A percentile compares a stretch with the other conserved stretches of the same genome.
Conservation (phyloP, 2,113 vertebrate species). For the Charadrius vociferus region DNA sequence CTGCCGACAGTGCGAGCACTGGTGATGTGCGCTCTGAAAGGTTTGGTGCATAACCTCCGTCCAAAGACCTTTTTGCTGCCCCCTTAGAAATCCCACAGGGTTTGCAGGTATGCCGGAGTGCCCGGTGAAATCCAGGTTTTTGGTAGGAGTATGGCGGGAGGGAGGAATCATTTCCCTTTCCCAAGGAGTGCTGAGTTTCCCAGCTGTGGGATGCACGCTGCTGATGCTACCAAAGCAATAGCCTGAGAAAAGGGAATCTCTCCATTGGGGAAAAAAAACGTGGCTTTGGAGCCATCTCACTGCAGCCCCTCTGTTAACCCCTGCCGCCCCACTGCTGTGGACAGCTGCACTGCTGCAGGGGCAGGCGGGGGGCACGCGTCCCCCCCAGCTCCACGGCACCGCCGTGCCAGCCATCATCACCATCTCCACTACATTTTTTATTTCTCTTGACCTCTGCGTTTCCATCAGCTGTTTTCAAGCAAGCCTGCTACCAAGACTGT, state of each 20-base stretch:
- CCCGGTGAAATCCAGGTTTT: neutral
- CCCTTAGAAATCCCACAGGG: neutral
- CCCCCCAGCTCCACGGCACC: neutral
- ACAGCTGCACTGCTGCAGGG: neutral
- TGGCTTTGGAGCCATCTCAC: neutral
- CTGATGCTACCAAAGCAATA: rapidly evolving
- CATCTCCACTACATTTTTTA: neutral
- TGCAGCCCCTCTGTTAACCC: neutral
- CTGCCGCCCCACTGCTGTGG: rapidly evolving
- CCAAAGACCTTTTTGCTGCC: neutral
- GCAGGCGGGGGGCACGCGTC: rapidly evolving
- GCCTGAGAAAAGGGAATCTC: neutral
- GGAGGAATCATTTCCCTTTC: rapidly evolving
- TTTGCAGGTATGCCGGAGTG: neutral
- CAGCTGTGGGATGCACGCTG: neutral
- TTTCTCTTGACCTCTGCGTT: neutral
- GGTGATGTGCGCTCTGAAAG: neutral
- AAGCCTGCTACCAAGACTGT: neutral
- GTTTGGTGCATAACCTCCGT: neutral
- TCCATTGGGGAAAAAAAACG: neutral
- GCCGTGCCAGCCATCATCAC: neutral
- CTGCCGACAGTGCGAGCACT: neutral
- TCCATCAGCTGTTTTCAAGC: neutral
- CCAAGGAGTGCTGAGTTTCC: rapidly evolving
- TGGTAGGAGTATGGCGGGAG: neutral